Evolutionary conservation across 2,797 vertebrate species (phyloP).

Genomic region (Spinus pinus): DNA sequence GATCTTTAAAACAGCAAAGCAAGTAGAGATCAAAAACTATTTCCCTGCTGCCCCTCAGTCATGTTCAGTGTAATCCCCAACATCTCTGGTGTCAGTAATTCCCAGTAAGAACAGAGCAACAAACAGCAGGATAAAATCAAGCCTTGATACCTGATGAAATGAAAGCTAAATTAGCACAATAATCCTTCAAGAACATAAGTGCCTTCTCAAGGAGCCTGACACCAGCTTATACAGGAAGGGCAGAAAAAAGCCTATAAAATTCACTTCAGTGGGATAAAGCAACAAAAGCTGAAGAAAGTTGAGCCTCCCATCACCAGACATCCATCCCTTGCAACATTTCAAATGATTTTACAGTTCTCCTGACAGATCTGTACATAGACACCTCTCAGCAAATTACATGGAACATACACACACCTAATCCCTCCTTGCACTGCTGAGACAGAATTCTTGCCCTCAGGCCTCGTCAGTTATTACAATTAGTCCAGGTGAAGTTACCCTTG

Average conservation of each 20-base stretch:
- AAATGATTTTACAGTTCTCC: conserved; percentile 10
- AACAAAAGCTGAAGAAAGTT: conserved; percentile 17
- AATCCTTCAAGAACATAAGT: conserved; percentile 31
- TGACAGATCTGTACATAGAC: conserved; percentile 52
- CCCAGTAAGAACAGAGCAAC: background rate
- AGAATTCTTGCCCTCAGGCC: conserved; percentile 56
- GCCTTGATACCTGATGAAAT: conserved; percentile 21
- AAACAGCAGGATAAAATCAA: conserved; percentile 22
- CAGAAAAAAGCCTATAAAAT: background rate
- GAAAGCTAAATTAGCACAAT: conserved; percentile 33
- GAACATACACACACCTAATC: conserved; percentile 54
- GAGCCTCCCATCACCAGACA: conserved; percentile 9
- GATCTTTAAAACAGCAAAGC: background rate
- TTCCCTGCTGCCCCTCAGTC: background rate
- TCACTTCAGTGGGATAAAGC: background rate
- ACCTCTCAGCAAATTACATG: conserved; percentile 46
- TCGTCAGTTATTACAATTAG: conserved; percentile 45
- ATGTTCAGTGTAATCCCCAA: background rate
- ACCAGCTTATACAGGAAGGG: background rate
- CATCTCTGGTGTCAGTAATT: conserved; percentile 9
- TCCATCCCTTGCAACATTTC: background rate
- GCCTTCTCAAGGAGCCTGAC: conserved; percentile 23
- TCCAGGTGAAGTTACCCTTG: conserved; percentile 44
- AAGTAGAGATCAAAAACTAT: background rate
- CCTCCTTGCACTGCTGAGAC: conserved; percentile 8